phyloP scores from a whole-genome alignment of 2,113 vertebrate genomes.

The Campylomormyrus numenius region DNA sequence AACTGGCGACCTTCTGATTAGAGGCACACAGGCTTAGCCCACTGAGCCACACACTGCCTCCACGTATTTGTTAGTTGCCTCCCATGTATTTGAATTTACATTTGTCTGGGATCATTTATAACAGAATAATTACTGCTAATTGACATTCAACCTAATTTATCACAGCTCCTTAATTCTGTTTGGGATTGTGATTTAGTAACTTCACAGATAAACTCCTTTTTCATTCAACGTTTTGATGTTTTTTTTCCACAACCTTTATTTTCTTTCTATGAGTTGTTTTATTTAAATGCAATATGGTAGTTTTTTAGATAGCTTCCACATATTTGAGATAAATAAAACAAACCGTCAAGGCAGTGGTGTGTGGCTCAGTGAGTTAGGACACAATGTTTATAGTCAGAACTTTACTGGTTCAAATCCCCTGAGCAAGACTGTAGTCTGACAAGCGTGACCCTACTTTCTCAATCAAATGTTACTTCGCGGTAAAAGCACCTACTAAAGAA shows the following conservation, averaged over 20 bases:
- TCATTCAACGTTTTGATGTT: neutral
- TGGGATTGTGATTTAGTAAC: neutral
- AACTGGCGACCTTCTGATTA: too few species aligned
- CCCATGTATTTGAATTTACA: neutral
- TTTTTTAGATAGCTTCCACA: neutral
- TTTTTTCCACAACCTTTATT: neutral
- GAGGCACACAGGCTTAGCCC: too few species aligned
- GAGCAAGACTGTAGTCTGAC: neutral
- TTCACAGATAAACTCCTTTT: neutral
- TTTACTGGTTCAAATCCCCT: neutral
- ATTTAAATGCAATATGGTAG: neutral
- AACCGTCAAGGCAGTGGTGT: neutral
- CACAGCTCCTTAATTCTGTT: neutral
- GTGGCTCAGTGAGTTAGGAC: neutral
- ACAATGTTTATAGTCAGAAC: neutral
- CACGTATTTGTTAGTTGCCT: too few species aligned
- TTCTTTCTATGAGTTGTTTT: neutral
- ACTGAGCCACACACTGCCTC: too few species aligned
- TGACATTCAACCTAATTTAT: neutral
- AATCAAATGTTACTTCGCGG: neutral
- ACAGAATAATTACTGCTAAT: neutral
- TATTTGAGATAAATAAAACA: neutral
- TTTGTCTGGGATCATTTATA: neutral
- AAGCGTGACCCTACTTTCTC: neutral
- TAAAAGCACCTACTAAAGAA: neutral